Evolutionary conservation across 2,797 vertebrate genomes (phyloP), one percentile per base, ranked within the genome.

Genomic region (Bucorvus abyssinicus): DNA sequence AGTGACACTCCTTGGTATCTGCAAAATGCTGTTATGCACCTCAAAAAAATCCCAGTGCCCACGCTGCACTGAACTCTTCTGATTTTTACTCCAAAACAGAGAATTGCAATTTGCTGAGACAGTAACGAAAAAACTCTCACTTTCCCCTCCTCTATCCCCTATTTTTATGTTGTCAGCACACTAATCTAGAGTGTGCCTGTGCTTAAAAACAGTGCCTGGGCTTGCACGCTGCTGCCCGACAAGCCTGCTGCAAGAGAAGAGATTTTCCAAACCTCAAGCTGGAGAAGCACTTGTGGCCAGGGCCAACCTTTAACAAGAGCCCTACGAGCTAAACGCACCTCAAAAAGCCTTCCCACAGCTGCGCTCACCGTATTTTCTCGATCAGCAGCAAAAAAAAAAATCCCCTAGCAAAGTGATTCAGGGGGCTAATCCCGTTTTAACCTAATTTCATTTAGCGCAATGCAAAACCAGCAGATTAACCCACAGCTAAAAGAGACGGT

Each of bases 341-440:
- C 59, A 10, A 63, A 75, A 78, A 49, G 10, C 40, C 89, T 79
- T 76, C 63, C 32, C 59, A 29, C 49, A 65, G 69, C 63, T 61
- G 8, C 0, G 4, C 59, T 89, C 2, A 0, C 45, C 3, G 3
- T 73, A n/a, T 80, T 92, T 93, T 91, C 71, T 84, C 56, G 81
- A 74, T 87, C 71, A 90, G 69, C 86, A 34, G 64, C 14, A 80
- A 89, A 94, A 78, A 60, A 65, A 21, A 70, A 52, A 32, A 32
- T 8, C 6, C 32, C 59, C 3, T 2, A 73, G 75, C 74, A 53
- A 87, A 96, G 90, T 18, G 23, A 94, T 86, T 93, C 95, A 97
- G 68, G 93, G 57, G 95, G 94, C 94, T 97, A 97, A 97, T 95
- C 97, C 75, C 8, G 85, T 87, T 92, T 97, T 97, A 97, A 96